Evolutionary conservation across 2,113 vertebrate genomes (phyloP).

Genomic region (Cercocebus atys): DNA sequence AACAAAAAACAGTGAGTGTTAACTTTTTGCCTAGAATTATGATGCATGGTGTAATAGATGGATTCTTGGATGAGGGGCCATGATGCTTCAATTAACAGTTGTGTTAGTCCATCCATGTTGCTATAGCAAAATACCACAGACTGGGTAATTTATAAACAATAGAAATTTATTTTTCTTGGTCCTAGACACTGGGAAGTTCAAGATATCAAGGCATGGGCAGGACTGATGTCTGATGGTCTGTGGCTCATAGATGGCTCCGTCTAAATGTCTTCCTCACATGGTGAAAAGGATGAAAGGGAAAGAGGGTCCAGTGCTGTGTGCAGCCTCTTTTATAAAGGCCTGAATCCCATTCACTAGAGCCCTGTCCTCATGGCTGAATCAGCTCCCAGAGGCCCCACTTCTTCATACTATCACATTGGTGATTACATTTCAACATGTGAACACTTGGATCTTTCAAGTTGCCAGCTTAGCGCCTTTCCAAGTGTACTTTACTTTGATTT

Average conservation of each 20-base stretch:
- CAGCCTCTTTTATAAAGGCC: not conserved
- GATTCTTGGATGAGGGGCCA: not conserved
- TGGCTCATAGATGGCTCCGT: not conserved
- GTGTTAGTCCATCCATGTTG: not conserved
- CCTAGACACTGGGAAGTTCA: not conserved
- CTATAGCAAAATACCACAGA: not conserved
- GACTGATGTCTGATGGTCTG: not conserved
- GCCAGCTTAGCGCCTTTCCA: too few species aligned
- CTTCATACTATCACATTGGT: not conserved
- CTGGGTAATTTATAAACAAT: not conserved
- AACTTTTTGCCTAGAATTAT: not conserved
- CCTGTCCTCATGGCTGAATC: not conserved
- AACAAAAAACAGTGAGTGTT: not conserved
- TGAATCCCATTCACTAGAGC: not conserved
- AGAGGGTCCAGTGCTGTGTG: not conserved
- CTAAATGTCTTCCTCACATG: not conserved
- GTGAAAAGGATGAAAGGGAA: not conserved
- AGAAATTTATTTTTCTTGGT: not conserved
- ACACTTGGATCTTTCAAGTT: too few species aligned
- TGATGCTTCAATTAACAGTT: not conserved
- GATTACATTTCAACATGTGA: not conserved
- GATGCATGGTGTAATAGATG: rapidly evolving
- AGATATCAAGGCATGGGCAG: not conserved
- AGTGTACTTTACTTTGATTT: too few species aligned
- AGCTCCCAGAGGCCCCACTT: not conserved